Percentiles rank a stretch among this genome's conserved stretches.
Conservation (phyloP, 2,888 invertebrate species). For the Eucriotettix oculatus region DNA sequence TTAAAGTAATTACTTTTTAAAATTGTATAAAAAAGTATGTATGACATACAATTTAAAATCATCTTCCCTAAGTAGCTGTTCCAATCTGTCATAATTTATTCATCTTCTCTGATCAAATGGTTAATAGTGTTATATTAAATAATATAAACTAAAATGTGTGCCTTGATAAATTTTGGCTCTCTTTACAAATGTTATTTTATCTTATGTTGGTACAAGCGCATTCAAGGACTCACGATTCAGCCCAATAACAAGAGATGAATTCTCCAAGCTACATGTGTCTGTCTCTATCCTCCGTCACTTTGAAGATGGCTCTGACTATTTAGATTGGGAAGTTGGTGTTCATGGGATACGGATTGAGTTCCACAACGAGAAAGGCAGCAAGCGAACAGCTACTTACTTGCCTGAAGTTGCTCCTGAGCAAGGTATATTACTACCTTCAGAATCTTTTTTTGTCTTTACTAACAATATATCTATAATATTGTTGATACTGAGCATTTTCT, state of each 20-base stretch:
- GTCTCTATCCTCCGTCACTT: slow-evolving; percentile 93
- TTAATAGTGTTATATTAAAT: neutral
- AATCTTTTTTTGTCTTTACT: no score
- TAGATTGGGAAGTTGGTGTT: slow-evolving; percentile 94
- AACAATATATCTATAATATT: no score
- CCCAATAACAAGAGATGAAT: slow-evolving; percentile 86
- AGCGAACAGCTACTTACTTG: slow-evolving; percentile 93
- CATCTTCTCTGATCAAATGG: no score
- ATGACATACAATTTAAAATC: no score
- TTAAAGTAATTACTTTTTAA: no score
- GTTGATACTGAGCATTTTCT: no score
- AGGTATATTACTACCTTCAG: slow-evolving; percentile 38
- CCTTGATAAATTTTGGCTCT: neutral
- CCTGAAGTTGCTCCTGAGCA: slow-evolving; percentile 97
- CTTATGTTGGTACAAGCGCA: slow-evolving; percentile 44
- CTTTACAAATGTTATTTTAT: neutral
- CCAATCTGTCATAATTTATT: no score
- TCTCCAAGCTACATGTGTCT: slow-evolving; percentile 80
- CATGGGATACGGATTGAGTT: slow-evolving; percentile 99
- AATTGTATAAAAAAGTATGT: no score
- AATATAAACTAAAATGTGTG: neutral
- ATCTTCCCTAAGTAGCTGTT: no score
- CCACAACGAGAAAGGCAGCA: slow-evolving; percentile 78
- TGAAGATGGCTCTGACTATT: slow-evolving; percentile 85
- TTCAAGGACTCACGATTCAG: slow-evolving; percentile 94